Evolutionary conservation across 2,888 invertebrate genomes (phyloP).

Genomic region (Chrysolina americana): DNA sequence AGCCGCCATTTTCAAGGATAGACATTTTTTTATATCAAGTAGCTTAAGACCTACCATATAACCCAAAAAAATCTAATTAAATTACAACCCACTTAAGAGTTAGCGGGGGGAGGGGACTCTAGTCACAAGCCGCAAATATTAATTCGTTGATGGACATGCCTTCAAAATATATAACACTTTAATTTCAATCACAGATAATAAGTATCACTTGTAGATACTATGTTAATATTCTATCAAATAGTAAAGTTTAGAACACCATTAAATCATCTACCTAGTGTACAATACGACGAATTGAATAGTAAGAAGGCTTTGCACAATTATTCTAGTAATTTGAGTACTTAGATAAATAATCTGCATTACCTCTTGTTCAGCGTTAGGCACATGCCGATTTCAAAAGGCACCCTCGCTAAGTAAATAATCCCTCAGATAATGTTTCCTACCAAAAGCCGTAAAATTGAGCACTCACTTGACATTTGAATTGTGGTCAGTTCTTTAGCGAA

Average conservation of each 20-base stretch:
- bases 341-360: slow-evolving; percentile 46
- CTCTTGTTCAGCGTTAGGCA: slow-evolving; percentile 45
- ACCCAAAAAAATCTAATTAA: too few relatives aligned
- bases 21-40: too few relatives aligned
- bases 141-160: too few relatives aligned
- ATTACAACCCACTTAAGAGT: too few relatives aligned
- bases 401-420: slow-evolving; percentile 26
- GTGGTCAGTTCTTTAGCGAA: slow-evolving; percentile 46
- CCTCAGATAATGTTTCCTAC: slow-evolving; percentile 33
- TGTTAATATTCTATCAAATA: background rate
- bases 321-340: slow-evolving; percentile 51
- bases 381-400: slow-evolving; percentile 49
- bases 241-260: background rate
- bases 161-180: too few relatives aligned
- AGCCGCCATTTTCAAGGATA: too few relatives aligned
- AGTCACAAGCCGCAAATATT: too few relatives aligned
- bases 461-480: slow-evolving; percentile 39
- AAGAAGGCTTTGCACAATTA: slow-evolving; percentile 51
- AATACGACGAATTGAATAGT: slow-evolving; percentile 25
- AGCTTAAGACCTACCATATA: too few relatives aligned
- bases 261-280: slow-evolving; percentile 5
- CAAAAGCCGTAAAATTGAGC: slow-evolving; percentile 39
- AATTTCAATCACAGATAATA: too few relatives aligned
- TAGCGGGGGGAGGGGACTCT: too few relatives aligned
- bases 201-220: too few relatives aligned